Evolutionary conservation across 2,113 vertebrate species (phyloP), one percentile per base, ranked within the genome.

Genomic region (Leiothrix lutea): DNA sequence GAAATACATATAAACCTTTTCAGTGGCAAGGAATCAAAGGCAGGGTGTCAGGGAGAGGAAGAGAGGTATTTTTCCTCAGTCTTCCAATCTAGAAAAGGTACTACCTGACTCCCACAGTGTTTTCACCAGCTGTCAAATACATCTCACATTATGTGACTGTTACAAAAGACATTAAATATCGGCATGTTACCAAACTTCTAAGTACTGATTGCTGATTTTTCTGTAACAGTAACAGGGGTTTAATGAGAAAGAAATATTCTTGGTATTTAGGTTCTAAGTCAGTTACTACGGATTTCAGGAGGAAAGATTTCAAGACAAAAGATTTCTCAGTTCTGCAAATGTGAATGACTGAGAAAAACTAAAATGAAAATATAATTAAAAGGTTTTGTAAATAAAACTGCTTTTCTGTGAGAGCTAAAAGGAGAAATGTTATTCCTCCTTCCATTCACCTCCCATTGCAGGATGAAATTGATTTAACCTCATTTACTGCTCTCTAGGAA

Each of bases 401-500:
- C 36, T 94, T 85, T 95, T 86, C 45, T 88, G 38, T 38, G 20
- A 80, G 61, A 80, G 14, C 67, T 56, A 66, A 58, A 87, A n/a
- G 74, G 23, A 80, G 62, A 81, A 95, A 60, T 54, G 22, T 44
- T 79, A 38, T 36, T 64, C 16, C 54, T 56, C 45, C 45, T 90
- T 81, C 66, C 4, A 1, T 84, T 67, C 17, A 54, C 29, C 65
- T 87, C n/a, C 80, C 5, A 5, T 21, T 66, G 48, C 23, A 58
- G 79, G n/a, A 94, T 91, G 72, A 95, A 96, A 97, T 89, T 74
- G 95, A 96, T 96, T 97, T 95, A 96, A 96, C 95, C 85, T 98
- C 95, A 97, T 97, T 97, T 97, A 89, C 84, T 64, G 36, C 95
- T 97, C 95, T 97, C 97, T 96, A 96, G 96, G 97, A 97, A 97